Percentiles rank a stretch among this genome's conserved stretches.
Evolutionary conservation across 2,113 vertebrate species (phyloP).

Genomic region (Zapornia atra): DNA sequence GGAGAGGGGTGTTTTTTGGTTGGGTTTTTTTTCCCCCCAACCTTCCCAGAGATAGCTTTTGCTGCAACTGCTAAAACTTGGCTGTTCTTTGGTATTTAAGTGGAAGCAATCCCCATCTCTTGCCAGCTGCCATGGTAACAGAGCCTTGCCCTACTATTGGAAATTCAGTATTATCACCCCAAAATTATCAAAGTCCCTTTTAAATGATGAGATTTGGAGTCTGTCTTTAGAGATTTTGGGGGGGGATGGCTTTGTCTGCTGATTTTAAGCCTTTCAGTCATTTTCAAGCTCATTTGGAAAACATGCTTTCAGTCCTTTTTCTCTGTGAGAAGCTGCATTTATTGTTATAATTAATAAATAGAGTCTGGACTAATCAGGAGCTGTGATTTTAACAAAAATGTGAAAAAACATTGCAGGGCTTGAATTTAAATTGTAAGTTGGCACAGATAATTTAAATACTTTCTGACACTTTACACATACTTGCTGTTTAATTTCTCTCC

Average conservation of each 20-base stretch:
- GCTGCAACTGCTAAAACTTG: constrained; percentile 45
- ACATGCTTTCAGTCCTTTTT: neutral
- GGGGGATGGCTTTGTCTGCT: neutral
- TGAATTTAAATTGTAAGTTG: neutral
- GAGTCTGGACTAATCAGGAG: neutral
- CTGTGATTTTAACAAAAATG: neutral
- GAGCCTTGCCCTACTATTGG: neutral
- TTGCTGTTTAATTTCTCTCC: constrained; percentile 17
- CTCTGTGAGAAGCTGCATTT: neutral
- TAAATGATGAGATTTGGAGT: neutral
- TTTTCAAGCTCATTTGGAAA: neutral
- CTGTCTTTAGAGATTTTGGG: neutral
- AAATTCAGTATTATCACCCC: neutral
- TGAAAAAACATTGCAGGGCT: neutral
- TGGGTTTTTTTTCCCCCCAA: neutral
- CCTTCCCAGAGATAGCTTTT: constrained; percentile 19
- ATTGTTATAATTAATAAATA: neutral
- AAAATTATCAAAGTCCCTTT: neutral
- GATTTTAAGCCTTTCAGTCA: neutral
- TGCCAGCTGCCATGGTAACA: constrained; percentile 54
- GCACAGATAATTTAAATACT: neutral
- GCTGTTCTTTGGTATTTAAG: constrained; percentile 34
- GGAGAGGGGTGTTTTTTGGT: too few relatives aligned
- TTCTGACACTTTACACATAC: neutral
- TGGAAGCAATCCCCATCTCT: constrained; percentile 32